These are phyloP conservation scores for Polypedilum vanderplanki DNA, from an alignment of 1,140 invertebrate genomes.

Conservation along the genomic window DNA sequence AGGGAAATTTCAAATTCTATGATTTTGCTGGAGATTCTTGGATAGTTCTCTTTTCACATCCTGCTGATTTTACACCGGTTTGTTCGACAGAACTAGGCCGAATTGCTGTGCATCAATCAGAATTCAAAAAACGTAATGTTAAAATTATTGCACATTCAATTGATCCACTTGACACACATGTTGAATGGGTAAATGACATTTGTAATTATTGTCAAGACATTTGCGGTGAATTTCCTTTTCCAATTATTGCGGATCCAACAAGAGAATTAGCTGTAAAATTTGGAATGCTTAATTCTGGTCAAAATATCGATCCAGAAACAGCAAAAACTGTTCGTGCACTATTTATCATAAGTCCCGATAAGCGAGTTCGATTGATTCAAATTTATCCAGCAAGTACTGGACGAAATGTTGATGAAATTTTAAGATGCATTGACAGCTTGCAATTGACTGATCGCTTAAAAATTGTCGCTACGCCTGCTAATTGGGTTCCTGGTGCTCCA, in stretches of 20 bases:
- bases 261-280: slow-evolving; percentile 68
- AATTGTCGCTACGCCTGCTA: slow-evolving; percentile 75
- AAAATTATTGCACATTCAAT: slow-evolving; percentile 85
- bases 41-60: slow-evolving; percentile 72
- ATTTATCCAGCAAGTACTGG: slow-evolving; percentile 87
- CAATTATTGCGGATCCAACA: slow-evolving; percentile 79
- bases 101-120: slow-evolving; percentile 62
- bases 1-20: too few relatives aligned
- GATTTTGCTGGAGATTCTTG: too few relatives aligned
- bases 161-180: slow-evolving; percentile 68
- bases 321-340: slow-evolving; percentile 75
- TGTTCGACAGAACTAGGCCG: slow-evolving; percentile 86
- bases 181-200: slow-evolving; percentile 76
- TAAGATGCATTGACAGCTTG: slow-evolving; percentile 81
- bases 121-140: slow-evolving; percentile 71
- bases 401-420: slow-evolving; percentile 85
- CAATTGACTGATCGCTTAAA: slow-evolving; percentile 67
- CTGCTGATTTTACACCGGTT: slow-evolving; percentile 88
- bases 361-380: slow-evolving; percentile 77
- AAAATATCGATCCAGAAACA: slow-evolving; percentile 62
- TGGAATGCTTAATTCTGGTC: slow-evolving; percentile 80
- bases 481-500: slow-evolving; percentile 74
- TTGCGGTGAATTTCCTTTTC: slow-evolving; percentile 68
- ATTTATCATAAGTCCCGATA: slow-evolving; percentile 82
- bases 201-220: slow-evolving; percentile 63